Conservation (phyloP, 2,888 invertebrate genomes). For the Lasius platythorax region DNA sequence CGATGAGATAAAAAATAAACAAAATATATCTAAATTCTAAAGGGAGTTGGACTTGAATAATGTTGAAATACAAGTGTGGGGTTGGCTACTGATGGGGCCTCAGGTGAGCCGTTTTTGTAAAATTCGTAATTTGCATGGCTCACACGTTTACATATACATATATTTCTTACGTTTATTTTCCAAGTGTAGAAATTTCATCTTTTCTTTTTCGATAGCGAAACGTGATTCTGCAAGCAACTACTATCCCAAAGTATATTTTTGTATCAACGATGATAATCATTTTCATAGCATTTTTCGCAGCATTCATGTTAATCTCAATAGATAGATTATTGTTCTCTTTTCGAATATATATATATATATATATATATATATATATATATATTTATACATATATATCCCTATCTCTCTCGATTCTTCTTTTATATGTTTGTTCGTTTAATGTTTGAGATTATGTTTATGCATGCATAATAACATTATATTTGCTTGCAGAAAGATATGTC, state of each 20-base stretch:
- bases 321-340: not conserved
- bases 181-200: conserved; percentile 77
- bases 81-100: conserved; percentile 83
- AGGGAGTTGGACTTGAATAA: conserved; percentile 85
- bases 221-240: conserved; percentile 74
- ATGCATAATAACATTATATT: conserved; percentile 59
- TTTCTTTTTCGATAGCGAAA: conserved; percentile 72
- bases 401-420: not conserved
- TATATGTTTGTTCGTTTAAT: conserved; percentile 31
- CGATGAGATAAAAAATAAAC: conserved; percentile 34
- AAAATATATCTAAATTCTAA: conserved; percentile 57
- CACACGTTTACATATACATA: conserved; percentile 60
- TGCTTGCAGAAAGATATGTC: conserved; percentile 66
- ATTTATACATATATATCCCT: not conserved
- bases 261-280: conserved; percentile 22
- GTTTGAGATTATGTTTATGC: conserved; percentile 14
- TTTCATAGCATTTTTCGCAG: not conserved
- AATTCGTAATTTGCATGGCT: conserved; percentile 78
- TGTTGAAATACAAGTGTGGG: conserved; percentile 81
- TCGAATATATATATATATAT: conserved; percentile 1
- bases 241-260: conserved; percentile 1
- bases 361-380: not conserved
- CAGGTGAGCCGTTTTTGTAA: conserved; percentile 83
- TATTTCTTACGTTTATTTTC: conserved; percentile 79
- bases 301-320: not conserved